Evolutionary conservation across 2,113 vertebrate species (phyloP).

Genomic region (Delphinapterus leucas): DNA sequence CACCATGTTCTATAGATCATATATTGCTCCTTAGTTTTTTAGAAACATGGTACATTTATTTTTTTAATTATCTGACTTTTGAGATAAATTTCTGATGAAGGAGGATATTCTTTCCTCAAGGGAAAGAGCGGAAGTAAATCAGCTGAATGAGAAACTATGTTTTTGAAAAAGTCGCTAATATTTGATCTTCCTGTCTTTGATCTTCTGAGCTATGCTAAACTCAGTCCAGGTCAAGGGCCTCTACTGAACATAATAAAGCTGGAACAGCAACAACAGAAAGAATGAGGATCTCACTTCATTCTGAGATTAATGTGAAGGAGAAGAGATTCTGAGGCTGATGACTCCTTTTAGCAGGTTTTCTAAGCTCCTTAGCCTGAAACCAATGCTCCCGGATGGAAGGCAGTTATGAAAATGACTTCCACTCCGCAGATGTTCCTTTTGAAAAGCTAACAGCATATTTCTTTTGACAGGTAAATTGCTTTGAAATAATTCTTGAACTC

Average conservation of each 20-base stretch:
- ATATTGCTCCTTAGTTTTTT: background rate
- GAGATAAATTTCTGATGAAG: background rate
- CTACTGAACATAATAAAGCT: constrained; percentile 78
- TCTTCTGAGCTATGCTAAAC: constrained; percentile 55
- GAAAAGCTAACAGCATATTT: constrained; percentile 63
- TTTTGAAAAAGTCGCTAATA: constrained; percentile 19
- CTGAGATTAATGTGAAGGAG: constrained; percentile 70
- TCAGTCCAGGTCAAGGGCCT: constrained; percentile 41
- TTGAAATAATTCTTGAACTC: constrained; percentile 79
- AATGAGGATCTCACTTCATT: background rate
- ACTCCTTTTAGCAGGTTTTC: constrained; percentile 60
- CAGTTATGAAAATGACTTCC: constrained; percentile 78
- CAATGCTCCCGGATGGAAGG: constrained; percentile 41
- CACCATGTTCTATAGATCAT: background rate
- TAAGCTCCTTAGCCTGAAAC: constrained; percentile 66
- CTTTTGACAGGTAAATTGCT: constrained; percentile 82
- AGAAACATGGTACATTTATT: background rate
- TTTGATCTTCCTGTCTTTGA: constrained; percentile 68
- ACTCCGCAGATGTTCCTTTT: constrained; percentile 74
- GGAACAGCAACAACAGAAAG: constrained; percentile 59
- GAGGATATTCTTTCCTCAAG: constrained; percentile 13
- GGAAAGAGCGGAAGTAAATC: background rate
- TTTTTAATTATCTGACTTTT: background rate
- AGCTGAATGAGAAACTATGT: constrained; percentile 8
- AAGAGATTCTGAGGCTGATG: constrained; percentile 58